These are phyloP conservation scores for Sinonovacula constricta DNA, from an alignment of 1,140 invertebrate species.

Conservation along the genomic window DNA sequence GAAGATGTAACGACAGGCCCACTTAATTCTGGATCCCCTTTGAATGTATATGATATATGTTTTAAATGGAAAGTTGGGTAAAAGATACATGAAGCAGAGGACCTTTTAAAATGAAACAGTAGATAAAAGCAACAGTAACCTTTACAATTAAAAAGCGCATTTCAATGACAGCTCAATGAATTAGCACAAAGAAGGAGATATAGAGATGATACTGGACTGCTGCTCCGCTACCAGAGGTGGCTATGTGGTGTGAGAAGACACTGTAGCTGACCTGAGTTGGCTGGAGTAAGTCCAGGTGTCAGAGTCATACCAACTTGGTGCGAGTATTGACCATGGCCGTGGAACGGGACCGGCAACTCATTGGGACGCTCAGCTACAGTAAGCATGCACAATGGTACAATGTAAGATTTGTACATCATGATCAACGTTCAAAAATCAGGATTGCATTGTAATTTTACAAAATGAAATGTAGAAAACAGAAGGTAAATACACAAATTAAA, in stretches of 20 bases:
- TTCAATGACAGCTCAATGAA: not conserved
- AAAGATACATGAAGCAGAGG: not conserved
- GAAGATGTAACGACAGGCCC: no score
- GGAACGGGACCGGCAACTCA: constrained; percentile 74
- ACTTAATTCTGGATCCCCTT: no score
- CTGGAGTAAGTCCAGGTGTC: constrained; percentile 70
- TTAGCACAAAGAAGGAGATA: no score
- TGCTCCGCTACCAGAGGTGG: no score
- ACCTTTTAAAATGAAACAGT: no score
- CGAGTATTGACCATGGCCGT: constrained; percentile 76
- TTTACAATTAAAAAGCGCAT: not conserved
- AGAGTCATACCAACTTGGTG: constrained; percentile 74
- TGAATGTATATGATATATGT: no score
- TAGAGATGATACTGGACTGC: no score
- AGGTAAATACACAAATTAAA: not conserved
- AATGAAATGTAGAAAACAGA: not conserved
- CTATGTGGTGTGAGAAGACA: not conserved
- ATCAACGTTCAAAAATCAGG: not conserved
- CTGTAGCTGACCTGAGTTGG: constrained; percentile 70
- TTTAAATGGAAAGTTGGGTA: not conserved
- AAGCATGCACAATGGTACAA: no score
- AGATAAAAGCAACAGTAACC: no score
- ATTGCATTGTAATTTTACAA: not conserved
- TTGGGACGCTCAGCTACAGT: constrained; percentile 57
- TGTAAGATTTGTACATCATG: not conserved